A percentile compares a stretch with the other conserved stretches of the same genome.
These are phyloP conservation scores for Heliconius ismenius DNA, from an alignment of 2,888 invertebrate genomes.

Conservation along the genomic window DNA sequence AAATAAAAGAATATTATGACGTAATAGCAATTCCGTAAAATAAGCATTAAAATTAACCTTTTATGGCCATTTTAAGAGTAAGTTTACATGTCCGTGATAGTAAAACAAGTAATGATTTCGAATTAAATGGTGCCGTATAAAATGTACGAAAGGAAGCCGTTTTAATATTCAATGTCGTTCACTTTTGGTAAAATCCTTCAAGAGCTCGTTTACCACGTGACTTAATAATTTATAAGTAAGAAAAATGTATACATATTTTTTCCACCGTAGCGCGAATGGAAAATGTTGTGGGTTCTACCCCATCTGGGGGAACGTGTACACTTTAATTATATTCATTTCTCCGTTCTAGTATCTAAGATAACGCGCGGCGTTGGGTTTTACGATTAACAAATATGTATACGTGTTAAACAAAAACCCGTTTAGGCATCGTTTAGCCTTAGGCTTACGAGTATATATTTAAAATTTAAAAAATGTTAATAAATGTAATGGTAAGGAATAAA, in stretches of 20 bases:
- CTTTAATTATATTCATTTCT: neutral
- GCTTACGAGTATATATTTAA: too few relatives aligned
- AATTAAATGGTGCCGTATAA: neutral
- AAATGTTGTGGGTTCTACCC: neutral
- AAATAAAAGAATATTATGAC: neutral
- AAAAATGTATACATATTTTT: neutral
- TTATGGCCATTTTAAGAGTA: neutral
- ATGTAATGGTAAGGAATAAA: too few relatives aligned
- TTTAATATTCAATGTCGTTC: slow-evolving; percentile 26
- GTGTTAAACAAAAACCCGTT: too few relatives aligned
- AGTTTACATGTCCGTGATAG: neutral
- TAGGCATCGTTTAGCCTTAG: too few relatives aligned
- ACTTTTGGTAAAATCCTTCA: slow-evolving; percentile 21
- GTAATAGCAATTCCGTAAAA: neutral
- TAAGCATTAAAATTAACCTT: neutral
- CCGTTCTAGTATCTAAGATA: neutral
- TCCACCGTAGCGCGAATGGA: neutral
- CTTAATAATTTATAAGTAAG: neutral
- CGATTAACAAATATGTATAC: neutral
- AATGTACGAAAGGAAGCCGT: slow-evolving; percentile 7
- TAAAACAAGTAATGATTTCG: neutral
- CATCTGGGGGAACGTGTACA: neutral
- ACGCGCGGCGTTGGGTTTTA: neutral
- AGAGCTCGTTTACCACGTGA: neutral
- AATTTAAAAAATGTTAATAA: too few relatives aligned